phyloP scores from a whole-genome alignment of 2,888 invertebrate genomes.

The Helobdella robusta region DNA sequence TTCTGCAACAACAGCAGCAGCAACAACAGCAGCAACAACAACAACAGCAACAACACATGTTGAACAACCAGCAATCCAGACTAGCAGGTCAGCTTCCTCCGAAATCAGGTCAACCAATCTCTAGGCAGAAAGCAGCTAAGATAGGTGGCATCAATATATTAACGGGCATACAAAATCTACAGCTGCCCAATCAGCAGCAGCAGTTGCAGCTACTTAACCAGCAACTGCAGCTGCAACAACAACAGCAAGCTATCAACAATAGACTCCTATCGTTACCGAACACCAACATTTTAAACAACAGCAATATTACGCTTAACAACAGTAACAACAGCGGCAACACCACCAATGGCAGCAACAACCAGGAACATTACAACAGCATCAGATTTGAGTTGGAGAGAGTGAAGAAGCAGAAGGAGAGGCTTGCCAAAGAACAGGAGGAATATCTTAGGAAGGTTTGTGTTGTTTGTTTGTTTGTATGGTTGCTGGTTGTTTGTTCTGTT shows the following conservation, averaged over 20 bases:
- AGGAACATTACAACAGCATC: neutral
- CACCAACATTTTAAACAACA: constrained; percentile 2
- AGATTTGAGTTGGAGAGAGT: constrained; percentile 16
- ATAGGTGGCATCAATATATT: neutral
- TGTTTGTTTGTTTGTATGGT: too few species aligned
- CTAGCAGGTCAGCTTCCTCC: constrained; percentile 7
- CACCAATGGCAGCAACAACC: too few species aligned
- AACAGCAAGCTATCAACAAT: neutral
- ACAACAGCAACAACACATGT: constrained; percentile 9
- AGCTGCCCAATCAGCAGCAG: constrained; percentile 12
- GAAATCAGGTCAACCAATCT: constrained; percentile 5
- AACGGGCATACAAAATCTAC: neutral
- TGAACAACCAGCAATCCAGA: constrained; percentile 3
- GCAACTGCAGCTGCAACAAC: constrained; percentile 17
- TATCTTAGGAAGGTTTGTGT: constrained; percentile 21
- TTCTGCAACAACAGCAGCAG: constrained; percentile 4
- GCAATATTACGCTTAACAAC: constrained; percentile 5
- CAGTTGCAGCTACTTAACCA: neutral
- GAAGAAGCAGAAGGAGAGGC: constrained; percentile 22
- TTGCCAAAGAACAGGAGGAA: constrained; percentile 20
- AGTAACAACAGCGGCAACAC: neutral
- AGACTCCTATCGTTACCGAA: neutral
- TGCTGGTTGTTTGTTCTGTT: too few species aligned
- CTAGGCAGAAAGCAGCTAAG: neutral
- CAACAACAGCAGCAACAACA: constrained; percentile 2